These are phyloP conservation scores for Betta splendens DNA, from an alignment of 2,797 vertebrate genomes.

Conservation along the genomic window DNA sequence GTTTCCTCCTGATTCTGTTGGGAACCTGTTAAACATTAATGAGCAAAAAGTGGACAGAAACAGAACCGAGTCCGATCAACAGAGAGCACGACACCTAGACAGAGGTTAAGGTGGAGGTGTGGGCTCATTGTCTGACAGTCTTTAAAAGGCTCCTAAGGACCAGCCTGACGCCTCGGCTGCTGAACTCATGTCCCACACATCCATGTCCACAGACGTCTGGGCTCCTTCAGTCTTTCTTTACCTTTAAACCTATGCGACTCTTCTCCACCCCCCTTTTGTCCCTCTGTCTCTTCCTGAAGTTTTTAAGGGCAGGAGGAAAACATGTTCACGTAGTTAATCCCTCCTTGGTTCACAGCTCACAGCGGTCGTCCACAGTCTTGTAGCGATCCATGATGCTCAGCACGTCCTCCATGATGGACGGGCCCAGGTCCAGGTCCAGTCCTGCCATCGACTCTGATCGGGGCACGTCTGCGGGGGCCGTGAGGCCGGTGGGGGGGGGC, in stretches of 20 bases:
- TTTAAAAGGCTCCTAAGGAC: slow-evolving; percentile 48
- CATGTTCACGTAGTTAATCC: slow-evolving; percentile 9
- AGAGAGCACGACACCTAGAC: background rate
- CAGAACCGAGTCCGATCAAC: background rate
- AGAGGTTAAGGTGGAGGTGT: background rate
- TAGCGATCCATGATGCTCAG: slow-evolving; percentile 88
- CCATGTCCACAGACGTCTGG: slow-evolving; percentile 1
- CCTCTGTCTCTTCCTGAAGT: slow-evolving; percentile 8
- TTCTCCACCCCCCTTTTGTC: background rate
- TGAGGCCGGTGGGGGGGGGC: slow-evolving; percentile 15
- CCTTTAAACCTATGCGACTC: slow-evolving; percentile 5
- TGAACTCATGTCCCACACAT: slow-evolving; percentile 15
- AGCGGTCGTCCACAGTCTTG: slow-evolving; percentile 74
- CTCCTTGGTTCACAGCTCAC: slow-evolving; percentile 69
- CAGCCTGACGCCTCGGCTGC: slow-evolving; percentile 51
- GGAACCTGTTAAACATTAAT: slow-evolving; percentile 8
- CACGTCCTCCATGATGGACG: slow-evolving; percentile 86
- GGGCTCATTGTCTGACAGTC: background rate
- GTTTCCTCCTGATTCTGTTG: slow-evolving; percentile 3
- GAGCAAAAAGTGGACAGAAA: slow-evolving; percentile 4
- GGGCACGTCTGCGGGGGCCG: slow-evolving; percentile 40
- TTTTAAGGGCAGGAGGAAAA: slow-evolving; percentile 32
- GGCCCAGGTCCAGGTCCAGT: slow-evolving; percentile 85
- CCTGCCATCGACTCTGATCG: slow-evolving; percentile 78
- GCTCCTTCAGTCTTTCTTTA: slow-evolving; percentile 3